A percentile compares a stretch with the other conserved stretches of the same genome.
These are phyloP conservation scores for Harmothoe impar DNA, from an alignment of 2,888 invertebrate genomes.

Conservation along the genomic window DNA sequence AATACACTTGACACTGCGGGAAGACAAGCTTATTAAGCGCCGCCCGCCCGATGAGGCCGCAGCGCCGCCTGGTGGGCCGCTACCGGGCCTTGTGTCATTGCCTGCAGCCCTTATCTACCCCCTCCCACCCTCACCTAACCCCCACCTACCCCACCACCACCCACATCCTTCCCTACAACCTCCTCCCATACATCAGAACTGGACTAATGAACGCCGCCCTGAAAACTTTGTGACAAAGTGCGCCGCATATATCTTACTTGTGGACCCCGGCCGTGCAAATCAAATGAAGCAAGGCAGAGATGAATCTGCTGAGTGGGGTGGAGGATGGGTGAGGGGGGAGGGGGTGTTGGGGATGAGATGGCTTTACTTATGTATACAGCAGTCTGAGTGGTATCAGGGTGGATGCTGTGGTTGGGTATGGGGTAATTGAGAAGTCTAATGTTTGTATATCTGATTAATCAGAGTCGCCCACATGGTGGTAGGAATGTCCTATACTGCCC, in stretches of 20 bases:
- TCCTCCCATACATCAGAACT: constrained; percentile 35
- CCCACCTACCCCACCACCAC: background rate
- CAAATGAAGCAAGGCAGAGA: constrained; percentile 39
- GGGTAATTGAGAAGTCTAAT: constrained; percentile 17
- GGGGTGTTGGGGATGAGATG: background rate
- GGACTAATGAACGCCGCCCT: constrained; percentile 43
- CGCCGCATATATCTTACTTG: constrained; percentile 55
- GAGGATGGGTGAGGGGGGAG: background rate
- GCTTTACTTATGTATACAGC: constrained; percentile 52
- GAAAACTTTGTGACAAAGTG: constrained; percentile 51
- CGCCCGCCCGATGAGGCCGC: too few relatives aligned
- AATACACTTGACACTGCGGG: constrained; percentile 61
- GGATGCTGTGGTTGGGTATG: background rate
- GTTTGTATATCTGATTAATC: constrained; percentile 44
- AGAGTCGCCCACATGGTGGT: background rate
- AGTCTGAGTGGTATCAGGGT: background rate
- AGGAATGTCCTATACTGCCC: too few relatives aligned
- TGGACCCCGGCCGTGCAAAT: constrained; percentile 21
- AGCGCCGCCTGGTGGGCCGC: background rate
- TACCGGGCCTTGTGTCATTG: background rate
- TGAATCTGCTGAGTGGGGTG: constrained; percentile 5
- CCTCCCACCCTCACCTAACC: background rate
- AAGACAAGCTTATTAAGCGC: constrained; percentile 58
- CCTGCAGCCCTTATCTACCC: background rate
- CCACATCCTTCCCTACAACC: background rate